Evolutionary conservation across 92 coral and sea anemone genomes (phyloP).

Genomic region (Pocillopora meandrina): DNA sequence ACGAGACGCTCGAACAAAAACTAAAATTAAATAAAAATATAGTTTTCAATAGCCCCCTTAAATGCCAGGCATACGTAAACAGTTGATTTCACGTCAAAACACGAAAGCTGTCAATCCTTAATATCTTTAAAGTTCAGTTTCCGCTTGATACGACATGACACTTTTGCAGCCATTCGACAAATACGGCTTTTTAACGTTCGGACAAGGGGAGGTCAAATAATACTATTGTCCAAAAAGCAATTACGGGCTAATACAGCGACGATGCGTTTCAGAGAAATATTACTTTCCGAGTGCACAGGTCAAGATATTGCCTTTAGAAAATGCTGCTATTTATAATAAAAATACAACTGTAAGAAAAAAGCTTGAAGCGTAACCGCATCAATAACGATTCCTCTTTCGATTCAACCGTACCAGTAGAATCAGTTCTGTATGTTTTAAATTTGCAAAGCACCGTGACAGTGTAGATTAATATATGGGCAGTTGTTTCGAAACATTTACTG

Average conservation of each 20-base stretch:
- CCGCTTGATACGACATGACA: not conserved
- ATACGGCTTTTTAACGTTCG: constrained; percentile 34
- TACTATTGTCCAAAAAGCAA: constrained; percentile 29
- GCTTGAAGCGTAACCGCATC: not conserved
- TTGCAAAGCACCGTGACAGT: not conserved
- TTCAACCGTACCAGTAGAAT: not conserved
- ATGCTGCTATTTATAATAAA: not conserved
- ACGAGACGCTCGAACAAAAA: constrained; percentile 10
- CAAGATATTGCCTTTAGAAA: constrained; percentile 7
- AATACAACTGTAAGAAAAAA: not conserved
- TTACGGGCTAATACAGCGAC: constrained; percentile 21
- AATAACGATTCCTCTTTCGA: not conserved
- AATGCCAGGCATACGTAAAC: not conserved
- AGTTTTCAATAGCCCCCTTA: not conserved
- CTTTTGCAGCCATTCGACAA: not conserved
- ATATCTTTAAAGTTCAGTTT: too few relatives aligned
- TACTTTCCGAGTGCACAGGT: constrained; percentile 24
- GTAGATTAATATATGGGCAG: not conserved
- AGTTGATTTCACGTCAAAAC: not conserved
- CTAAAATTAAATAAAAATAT: not conserved
- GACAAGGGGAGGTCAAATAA: constrained; percentile 43
- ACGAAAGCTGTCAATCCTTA: not conserved
- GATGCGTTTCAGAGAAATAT: constrained; percentile 13
- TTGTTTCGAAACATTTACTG: not conserved
- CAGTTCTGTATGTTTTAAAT: too few relatives aligned